phyloP scores from a whole-genome alignment of 2,113 vertebrate species.

The Muntiacus muntjak region DNA sequence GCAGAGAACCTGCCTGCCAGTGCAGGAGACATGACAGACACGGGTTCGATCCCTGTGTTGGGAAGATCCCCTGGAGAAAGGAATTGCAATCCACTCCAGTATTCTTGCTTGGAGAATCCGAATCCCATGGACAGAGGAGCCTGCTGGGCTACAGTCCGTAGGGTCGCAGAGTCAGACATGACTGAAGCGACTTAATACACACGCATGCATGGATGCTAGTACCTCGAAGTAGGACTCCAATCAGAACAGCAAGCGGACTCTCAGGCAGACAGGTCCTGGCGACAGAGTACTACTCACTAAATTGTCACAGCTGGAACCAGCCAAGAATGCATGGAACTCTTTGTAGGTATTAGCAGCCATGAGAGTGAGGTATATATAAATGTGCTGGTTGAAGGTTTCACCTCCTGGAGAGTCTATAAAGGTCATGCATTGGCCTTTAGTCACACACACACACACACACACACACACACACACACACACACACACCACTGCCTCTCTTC shows the following conservation, averaged over 20 bases:
- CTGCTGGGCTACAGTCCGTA: neutral
- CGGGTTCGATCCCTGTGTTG: fast-evolving
- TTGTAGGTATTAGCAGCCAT: neutral
- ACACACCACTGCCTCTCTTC: neutral
- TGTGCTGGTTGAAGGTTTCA: neutral
- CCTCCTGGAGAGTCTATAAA: neutral
- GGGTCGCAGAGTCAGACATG: neutral
- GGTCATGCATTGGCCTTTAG: neutral
- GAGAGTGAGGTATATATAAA: neutral
- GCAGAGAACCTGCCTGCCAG: neutral
- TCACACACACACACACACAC: neutral
- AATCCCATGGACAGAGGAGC: neutral
- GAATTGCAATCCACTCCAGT: neutral
- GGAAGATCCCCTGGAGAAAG: neutral
- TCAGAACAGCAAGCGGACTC: neutral
- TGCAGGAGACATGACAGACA: neutral
- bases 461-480: neutral
- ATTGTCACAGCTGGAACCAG: too few species aligned
- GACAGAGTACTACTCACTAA: neutral
- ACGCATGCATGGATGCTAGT: neutral
- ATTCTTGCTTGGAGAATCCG: neutral
- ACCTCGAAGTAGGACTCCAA: neutral
- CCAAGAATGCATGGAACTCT: neutral
- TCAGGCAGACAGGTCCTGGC: neutral
- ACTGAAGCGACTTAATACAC: neutral